Base-by-base conservation (phyloP, 92 coral and sea anemone species). In the Parazoanthus atlanticus region DNA sequence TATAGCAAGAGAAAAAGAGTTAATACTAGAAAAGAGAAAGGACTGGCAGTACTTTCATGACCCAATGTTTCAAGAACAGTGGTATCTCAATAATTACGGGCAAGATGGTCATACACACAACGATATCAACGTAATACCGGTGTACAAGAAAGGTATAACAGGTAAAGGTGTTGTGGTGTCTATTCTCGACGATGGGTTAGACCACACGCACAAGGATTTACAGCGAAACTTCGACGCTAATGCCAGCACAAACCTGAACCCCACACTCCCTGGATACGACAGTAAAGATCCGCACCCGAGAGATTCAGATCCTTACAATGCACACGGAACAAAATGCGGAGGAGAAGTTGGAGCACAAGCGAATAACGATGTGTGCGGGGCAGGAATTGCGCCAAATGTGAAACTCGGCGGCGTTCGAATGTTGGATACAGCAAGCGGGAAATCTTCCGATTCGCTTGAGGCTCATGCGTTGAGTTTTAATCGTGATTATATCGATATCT, bases 291-390 rank as follows among this genome's bases (percentile, higher is more conserved):
- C 98, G 0, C 92, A 92, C 36, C 98, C 98, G 0, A 88, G 91
- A 78, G 98, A 96, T 90, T 80, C 86, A 74, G 98, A 96, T 85
- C 93, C 98, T 29, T 96, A 96, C 89, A 96, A 96, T 73, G 95
- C 98, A 21, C 98, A 96, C 86, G 98, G 98, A 6, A 96, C 98
- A 13, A 96, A 96, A 94, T 96, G 98, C 74, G 95, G 93, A 13
- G 98, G 98, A 2, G 98, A 96, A 91, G 93, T 96, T 26, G 98
- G 94, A 15, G 98, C 98, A 2, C 91, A 92, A 85, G 99, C 96
- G 4, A 90, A 97, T 64, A 97, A 97, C 89, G 84, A 84, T 31
- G 80, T 93, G 58, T 97, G 99, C 88, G 99, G 99, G 29, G 98
- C 92, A 13, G 99, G 99, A 16, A 94, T 97, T 21, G 99, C 99